Evolutionary conservation across 2,888 invertebrate species (phyloP).

Genomic region (Escarpia spicata): DNA sequence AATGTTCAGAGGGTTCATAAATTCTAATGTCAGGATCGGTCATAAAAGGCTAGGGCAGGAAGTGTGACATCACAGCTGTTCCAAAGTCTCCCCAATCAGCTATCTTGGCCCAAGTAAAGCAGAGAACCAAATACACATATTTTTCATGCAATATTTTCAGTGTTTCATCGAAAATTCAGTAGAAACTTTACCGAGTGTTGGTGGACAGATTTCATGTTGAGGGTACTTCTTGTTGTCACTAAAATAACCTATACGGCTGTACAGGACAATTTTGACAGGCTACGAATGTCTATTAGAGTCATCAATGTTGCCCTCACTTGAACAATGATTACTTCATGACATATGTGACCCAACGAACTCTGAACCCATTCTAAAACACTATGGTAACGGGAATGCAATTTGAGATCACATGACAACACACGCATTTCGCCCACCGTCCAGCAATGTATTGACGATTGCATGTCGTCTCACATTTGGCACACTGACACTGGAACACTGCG

Average conservation of each 20-base stretch:
- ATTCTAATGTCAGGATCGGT: background rate
- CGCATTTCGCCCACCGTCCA: constrained; percentile 4
- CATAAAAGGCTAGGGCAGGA: background rate
- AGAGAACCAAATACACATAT: too few relatives aligned
- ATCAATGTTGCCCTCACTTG: background rate
- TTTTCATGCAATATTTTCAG: too few relatives aligned
- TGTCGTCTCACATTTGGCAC: background rate
- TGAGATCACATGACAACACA: background rate
- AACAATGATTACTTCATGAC: background rate
- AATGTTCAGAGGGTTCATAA: background rate
- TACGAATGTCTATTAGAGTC: background rate
- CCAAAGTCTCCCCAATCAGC: too few relatives aligned
- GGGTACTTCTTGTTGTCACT: background rate
- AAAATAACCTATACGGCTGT: background rate
- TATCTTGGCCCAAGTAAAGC: too few relatives aligned
- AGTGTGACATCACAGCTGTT: too few relatives aligned
- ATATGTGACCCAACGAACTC: background rate
- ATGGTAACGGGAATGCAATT: background rate
- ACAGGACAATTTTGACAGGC: background rate
- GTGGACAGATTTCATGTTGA: background rate
- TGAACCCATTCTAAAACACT: background rate
- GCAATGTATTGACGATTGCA: background rate
- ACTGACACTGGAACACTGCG: background rate
- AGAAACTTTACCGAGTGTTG: background rate
- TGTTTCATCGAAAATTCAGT: background rate